Base-by-base conservation (phyloP, 2,888 invertebrate species). In the Epinotia brunnichana region DNA sequence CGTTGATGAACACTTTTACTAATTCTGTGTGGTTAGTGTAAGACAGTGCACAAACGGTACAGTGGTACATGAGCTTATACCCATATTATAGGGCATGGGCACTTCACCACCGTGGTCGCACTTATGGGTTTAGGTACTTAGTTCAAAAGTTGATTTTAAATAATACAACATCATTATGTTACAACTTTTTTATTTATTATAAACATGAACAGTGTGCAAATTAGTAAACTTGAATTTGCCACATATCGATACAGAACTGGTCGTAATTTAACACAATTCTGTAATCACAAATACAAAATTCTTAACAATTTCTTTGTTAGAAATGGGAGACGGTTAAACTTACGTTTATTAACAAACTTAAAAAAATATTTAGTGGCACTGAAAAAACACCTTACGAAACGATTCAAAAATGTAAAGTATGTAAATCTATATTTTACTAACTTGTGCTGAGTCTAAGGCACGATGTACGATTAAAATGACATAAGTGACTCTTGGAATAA, bases 141-240 rank as follows among this genome's bases (percentile, higher is more conserved):
- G 2, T 24, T 3, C 4, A 53, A 17, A 51, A n/a, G 15, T n/a
- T 19, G 57, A 5, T 17, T 62, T 9, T 21, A 2, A 66, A 56
- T 66, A 54, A 66, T 24, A 66, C 66, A 19, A 64, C 39, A 41
- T 21, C 3, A 59, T 76, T 81, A 69, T 70, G 66, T 75, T 85
- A 84, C 85, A 87, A 85, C 81, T 84, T 89, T 84, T 89, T 91
- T 90, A 90, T 89, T 90, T 85, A 81, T 87, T 87, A 87, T 91
- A 91, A 92, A 91, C 90, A 88, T 90, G 87, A 91, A 91, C 90
- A 89, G 88, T 91, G 91, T 89, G 91, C 89, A 91, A 90, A 91
- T 90, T 86, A 89, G 85, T 85, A 84, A 84, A 85, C 79, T 77
- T 80, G 84, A 83, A 87, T 87, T 86, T 85, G 87, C 85, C 77